phyloP scores from a whole-genome alignment of 23 tunicate genomes.

The Clavelina lepadiformis region DNA sequence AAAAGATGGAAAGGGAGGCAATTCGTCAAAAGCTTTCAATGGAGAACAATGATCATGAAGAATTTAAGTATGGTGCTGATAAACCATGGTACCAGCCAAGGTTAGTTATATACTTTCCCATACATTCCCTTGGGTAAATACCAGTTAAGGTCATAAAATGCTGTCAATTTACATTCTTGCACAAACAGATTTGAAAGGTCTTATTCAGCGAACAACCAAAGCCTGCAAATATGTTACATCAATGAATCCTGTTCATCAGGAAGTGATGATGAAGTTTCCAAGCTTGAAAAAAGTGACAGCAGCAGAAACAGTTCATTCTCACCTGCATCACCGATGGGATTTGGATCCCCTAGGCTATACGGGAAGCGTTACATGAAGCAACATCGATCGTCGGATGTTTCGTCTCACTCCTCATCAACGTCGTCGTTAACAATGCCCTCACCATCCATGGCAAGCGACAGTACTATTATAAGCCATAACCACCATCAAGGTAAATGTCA shows the following conservation, averaged over 20 bases:
- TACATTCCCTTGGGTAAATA: neutral
- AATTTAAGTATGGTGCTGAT: slow-evolving; percentile 3
- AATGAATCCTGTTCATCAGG: slow-evolving; percentile 77
- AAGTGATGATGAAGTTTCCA: slow-evolving; percentile 17
- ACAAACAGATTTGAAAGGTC: slow-evolving; percentile 26
- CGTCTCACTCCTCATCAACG: slow-evolving; percentile 38
- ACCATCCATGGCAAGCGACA: too few relatives aligned
- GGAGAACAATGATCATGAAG: slow-evolving; percentile 25
- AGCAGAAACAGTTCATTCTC: slow-evolving; percentile 31
- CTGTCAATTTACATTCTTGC: neutral
- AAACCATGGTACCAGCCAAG: slow-evolving; percentile 67
- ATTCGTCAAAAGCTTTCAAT: slow-evolving; percentile 53
- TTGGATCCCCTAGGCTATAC: slow-evolving; percentile 34
- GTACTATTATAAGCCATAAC: too few relatives aligned
- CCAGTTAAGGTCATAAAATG: neutral
- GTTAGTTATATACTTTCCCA: slow-evolving; percentile 20
- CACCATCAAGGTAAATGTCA: too few relatives aligned
- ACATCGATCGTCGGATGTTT: slow-evolving; percentile 37
- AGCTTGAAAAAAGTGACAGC: too few relatives aligned
- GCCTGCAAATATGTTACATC: slow-evolving; percentile 79
- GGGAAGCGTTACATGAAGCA: slow-evolving; percentile 13
- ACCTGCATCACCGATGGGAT: slow-evolving; percentile 45
- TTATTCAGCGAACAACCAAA: slow-evolving; percentile 63
- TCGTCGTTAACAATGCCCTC: too few relatives aligned
- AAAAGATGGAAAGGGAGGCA: slow-evolving; percentile 54